Base-by-base conservation (phyloP, 1,140 invertebrate species). In the Leptinotarsa lineolata region DNA sequence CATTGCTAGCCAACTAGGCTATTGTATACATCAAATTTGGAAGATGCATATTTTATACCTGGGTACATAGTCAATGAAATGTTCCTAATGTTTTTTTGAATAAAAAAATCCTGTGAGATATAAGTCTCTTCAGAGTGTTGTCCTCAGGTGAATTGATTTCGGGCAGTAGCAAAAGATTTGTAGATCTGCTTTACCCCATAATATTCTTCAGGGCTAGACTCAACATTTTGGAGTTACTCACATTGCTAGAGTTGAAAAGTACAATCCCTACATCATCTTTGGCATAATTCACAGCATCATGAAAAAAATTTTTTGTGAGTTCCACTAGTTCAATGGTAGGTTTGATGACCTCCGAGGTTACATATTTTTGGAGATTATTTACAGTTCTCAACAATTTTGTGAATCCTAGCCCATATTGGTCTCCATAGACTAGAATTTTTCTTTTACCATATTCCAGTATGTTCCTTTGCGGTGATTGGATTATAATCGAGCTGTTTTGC, bases 391-490 rank as follows among this genome's bases (percentile, higher is more conserved):
- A 16, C 46, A 54, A 0, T 8, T 54, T 54, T 54, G 46, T 54
- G 46, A 54, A 54, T 54, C 46, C 46, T 54, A 16, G 46, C 11
- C 60, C 60, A 63, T 22, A 63, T 22, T 63, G 60, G 18, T 63
- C 22, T 24, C 60, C 60, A 63, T 63, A 63, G 60, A 24, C 22
- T 21, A 63, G 60, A 24, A 63, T 22, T 63, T 22, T 63, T 63
- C 22, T 63, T 24, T 63, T 63, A 20, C 18, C 60, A 20, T 0
- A 22, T 21, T 21, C 22, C 18, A 63, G 18, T 21, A 63, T 20
- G 60, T 20, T 24, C 60, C 22, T 63, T 20, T 63, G 1, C 18
- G 20, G 18, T 63, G 18, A 13, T 16, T 63, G 18, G 60, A 20
- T 63, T 21, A 21, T 63, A 63, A 21, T 24, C 22, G 22, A 24